Base-by-base conservation (phyloP, 2,113 vertebrate genomes). In the Caretta caretta region DNA sequence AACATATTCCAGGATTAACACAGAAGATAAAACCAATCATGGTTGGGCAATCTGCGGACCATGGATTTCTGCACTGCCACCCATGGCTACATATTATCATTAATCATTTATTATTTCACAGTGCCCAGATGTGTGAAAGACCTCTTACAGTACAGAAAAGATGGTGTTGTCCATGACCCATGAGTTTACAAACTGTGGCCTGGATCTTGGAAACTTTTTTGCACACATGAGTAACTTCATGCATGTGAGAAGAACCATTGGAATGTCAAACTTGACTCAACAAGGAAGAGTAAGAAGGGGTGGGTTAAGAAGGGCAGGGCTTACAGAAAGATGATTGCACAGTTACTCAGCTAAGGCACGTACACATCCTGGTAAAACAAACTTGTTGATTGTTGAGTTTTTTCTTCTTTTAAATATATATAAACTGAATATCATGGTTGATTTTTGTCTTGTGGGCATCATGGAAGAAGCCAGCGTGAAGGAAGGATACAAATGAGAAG, bases 1-100 rank as follows among this genome's bases (percentile, higher is more conserved):
- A 97, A 85, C 0, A 24, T 82, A 95, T 94, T 89, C 51, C 48
- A 93, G 50, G 11, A 75, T 95, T 90, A 83, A 91, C 86, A 91
- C 59, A 80, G 79, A 95, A 93, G 53, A 91, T 86, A 85, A 93
- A 96, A 24, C 50, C 79, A 5, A 42, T 42, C 42, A 42, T 42
- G 42, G 42, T 42, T 42, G 42, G 42, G 42, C 42, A 42, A 88
- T 96, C 92, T 93, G 75, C 96, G 94, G 72, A 79, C 54, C 81
- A 50, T 87, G 42, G n/a, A 79, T 85, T 96, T 91, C 89, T 89
- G 93, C 48, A 88, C 46, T 53, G 86, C 82, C 17, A 93, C 35
- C 57, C 57, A 9, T 54, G 72, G 29, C 10, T 90, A 53, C 80
- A 89, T 84, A 38, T 84, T 94, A 49, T 86, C 93, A 42, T 1